Percentiles rank a stretch among this genome's conserved stretches.
Conservation (phyloP, 2,113 vertebrate species). For the Tyto alba region DNA sequence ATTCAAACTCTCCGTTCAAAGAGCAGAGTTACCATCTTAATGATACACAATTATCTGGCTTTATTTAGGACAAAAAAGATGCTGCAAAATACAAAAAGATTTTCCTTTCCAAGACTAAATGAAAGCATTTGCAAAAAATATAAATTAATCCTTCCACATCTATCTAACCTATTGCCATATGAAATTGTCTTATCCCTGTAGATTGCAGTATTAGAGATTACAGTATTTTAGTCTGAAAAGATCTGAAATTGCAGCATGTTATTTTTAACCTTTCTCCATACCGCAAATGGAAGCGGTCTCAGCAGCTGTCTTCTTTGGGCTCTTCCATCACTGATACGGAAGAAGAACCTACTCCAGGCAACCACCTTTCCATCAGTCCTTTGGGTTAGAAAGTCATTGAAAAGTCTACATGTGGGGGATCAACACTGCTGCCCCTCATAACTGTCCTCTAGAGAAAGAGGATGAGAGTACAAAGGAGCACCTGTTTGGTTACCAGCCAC, state of each 20-base stretch:
- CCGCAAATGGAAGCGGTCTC: background rate
- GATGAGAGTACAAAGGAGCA: no score
- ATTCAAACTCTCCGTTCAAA: background rate
- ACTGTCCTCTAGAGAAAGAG: background rate
- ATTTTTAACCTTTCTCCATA: background rate
- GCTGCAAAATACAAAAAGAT: background rate
- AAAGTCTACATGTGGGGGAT: background rate
- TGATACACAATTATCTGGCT: background rate
- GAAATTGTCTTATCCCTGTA: background rate
- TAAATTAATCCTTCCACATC: background rate
- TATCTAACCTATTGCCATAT: background rate
- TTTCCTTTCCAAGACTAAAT: background rate
- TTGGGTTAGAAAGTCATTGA: background rate
- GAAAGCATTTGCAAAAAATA: background rate
- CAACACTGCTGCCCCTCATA: background rate
- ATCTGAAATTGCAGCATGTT: background rate
- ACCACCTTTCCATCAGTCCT: background rate
- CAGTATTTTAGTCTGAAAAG: background rate
- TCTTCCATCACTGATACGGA: background rate
- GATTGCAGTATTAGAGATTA: accelerated
- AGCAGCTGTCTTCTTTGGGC: background rate
- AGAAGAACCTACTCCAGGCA: background rate
- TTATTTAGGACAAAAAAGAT: background rate
- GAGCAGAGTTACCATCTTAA: background rate
- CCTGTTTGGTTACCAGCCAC: background rate